Percentiles rank a stretch among this genome's conserved stretches.
Evolutionary conservation across 2,113 vertebrate genomes (phyloP).

Genomic region (Tylochromis polylepis): DNA sequence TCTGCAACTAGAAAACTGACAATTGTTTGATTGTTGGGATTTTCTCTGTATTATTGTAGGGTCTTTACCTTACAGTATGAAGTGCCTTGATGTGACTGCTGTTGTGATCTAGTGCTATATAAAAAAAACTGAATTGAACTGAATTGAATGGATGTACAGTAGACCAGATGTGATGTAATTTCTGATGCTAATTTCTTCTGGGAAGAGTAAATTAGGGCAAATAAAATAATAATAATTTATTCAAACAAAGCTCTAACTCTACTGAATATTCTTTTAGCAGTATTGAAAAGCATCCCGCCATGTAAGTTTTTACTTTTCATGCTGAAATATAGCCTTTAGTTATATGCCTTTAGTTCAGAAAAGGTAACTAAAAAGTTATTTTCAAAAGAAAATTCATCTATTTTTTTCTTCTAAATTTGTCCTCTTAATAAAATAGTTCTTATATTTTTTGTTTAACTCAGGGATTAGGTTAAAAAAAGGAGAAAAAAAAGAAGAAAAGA

Average conservation of each 20-base stretch:
- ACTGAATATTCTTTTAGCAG: not conserved
- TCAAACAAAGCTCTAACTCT: too few species aligned
- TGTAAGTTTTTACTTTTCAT: not conserved
- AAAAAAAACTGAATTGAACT: not conserved
- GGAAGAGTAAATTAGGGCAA: too few species aligned
- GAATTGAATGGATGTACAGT: not conserved
- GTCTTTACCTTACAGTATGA: not conserved
- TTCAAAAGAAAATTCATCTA: not conserved
- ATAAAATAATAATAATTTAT: too few species aligned
- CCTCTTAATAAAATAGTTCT: not conserved
- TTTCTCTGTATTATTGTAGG: rapidly evolving
- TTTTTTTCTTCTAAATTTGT: not conserved
- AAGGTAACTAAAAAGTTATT: not conserved
- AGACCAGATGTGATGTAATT: too few species aligned
- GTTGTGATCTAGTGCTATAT: not conserved
- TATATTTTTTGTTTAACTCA: not conserved
- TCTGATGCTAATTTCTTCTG: too few species aligned
- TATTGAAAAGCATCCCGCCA: not conserved
- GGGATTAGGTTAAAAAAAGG: not conserved
- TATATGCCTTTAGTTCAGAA: not conserved
- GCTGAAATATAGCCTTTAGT: not conserved
- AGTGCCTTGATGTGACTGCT: not conserved
- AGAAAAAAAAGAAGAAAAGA: not conserved
- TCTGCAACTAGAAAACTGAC: rapidly evolving
- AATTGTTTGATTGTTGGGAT: not conserved